Evolutionary conservation across 2,888 invertebrate species (phyloP).

Genomic region (Tachina grossa): DNA sequence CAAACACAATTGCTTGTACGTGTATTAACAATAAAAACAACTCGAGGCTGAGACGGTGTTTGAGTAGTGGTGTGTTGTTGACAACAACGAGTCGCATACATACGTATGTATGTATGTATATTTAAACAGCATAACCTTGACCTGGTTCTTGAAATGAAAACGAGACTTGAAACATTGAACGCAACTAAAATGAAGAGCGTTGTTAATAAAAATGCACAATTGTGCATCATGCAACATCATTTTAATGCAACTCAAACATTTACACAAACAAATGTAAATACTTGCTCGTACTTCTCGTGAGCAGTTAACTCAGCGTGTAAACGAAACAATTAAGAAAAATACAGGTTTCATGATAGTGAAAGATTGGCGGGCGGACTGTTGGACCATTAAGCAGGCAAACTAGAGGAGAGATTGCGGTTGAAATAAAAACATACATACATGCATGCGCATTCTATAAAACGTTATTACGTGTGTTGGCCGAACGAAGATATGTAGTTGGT

Average conservation of each 20-base stretch:
- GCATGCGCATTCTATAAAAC: constrained; percentile 19
- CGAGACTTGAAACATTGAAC: constrained; percentile 74
- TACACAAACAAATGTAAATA: not conserved
- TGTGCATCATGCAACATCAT: constrained; percentile 66
- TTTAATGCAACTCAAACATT: constrained; percentile 39
- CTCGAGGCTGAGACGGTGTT: constrained; percentile 52
- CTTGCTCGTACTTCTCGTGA: not conserved
- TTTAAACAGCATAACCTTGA: constrained; percentile 79
- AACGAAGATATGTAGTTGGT: constrained; percentile 38
- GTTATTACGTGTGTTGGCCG: constrained; percentile 62
- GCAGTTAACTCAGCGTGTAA: constrained; percentile 38
- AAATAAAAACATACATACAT: too few relatives aligned
- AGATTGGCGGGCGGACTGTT: constrained; percentile 14
- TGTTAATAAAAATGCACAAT: constrained; percentile 46
- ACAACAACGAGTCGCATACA: constrained; percentile 44
- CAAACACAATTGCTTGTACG: constrained; percentile 24
- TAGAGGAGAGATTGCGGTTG: constrained; percentile 16
- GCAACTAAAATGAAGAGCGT: constrained; percentile 52
- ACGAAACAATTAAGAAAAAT: constrained; percentile 61
- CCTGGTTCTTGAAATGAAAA: constrained; percentile 82
- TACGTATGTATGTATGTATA: not conserved
- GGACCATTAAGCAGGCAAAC: constrained; percentile 24
- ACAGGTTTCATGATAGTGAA: constrained; percentile 51
- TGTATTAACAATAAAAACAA: constrained; percentile 46
- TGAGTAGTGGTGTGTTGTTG: constrained; percentile 42